Conservation (phyloP, 2,888 invertebrate genomes). For the Lasioglossum pauxillum region DNA sequence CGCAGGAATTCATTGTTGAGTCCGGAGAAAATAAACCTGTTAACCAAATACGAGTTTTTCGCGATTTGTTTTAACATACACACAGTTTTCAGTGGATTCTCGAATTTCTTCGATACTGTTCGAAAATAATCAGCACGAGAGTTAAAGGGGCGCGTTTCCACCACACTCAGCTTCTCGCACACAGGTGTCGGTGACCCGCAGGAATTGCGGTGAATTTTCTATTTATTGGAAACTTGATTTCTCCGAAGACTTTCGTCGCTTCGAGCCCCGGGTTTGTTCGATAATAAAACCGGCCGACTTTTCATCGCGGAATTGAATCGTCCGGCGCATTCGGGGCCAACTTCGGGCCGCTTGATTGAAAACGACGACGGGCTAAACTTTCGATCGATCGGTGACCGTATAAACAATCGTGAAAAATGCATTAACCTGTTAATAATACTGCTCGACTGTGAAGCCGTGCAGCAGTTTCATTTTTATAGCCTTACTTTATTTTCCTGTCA, state of each 20-base stretch:
- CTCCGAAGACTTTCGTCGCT: constrained; percentile 46
- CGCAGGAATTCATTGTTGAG: not conserved
- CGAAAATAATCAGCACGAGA: constrained; percentile 10
- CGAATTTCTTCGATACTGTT: not conserved
- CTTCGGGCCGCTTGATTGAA: not conserved
- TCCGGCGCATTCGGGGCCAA: not conserved
- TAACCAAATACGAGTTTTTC: too few species aligned
- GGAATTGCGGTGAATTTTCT: constrained; percentile 42
- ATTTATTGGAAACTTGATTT: constrained; percentile 51
- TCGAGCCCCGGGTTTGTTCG: constrained; percentile 15
- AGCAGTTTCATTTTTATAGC: not conserved
- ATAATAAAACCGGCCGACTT: constrained; percentile 43
- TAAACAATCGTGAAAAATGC: not conserved
- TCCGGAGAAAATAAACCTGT: not conserved
- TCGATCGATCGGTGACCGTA: not conserved
- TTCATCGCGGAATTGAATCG: constrained; percentile 42
- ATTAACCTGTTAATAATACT: not conserved
- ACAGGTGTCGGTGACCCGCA: constrained; percentile 33
- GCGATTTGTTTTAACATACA: too few species aligned
- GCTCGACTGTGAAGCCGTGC: not conserved
- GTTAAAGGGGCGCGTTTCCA: not conserved
- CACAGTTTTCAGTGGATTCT: not conserved
- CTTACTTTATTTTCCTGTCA: not conserved
- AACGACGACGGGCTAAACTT: not conserved
- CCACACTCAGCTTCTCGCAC: not conserved